Conservation (phyloP, 2,113 vertebrate species). For the Elgaria multicarinata region DNA sequence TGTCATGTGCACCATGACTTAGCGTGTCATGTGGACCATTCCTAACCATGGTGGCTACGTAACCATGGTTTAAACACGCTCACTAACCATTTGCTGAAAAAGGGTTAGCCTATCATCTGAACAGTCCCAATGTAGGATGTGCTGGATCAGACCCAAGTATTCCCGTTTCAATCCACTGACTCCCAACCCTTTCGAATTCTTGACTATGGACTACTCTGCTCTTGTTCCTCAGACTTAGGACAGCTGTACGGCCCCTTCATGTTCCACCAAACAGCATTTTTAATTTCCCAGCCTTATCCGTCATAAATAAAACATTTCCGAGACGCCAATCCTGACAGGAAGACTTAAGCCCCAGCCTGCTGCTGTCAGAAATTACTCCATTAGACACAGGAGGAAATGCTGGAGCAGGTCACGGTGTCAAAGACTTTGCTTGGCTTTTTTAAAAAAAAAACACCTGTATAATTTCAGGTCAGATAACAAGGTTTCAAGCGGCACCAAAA, state of each 20-base stretch:
- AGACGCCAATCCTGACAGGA: conserved; percentile 24
- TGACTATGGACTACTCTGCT: no score
- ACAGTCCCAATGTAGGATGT: no score
- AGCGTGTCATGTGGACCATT: no score
- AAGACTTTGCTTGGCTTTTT: not conserved
- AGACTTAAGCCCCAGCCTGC: not conserved
- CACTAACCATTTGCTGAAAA: no score
- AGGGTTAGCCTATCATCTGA: no score
- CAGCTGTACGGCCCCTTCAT: not conserved
- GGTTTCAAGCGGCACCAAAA: conserved; percentile 2
- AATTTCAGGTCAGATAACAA: conserved; percentile 25
- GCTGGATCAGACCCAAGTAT: not conserved
- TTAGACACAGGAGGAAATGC: conserved; percentile 14
- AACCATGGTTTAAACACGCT: no score
- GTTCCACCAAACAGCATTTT: not conserved
- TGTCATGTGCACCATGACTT: no score
- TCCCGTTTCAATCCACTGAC: not conserved
- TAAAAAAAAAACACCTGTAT: not conserved
- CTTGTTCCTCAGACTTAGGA: not conserved
- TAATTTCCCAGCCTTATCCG: conserved; percentile 32
- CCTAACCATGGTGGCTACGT: no score
- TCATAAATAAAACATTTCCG: conserved; percentile 42
- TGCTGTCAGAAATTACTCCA: conserved; percentile 31
- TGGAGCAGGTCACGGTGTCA: conserved; percentile 8
- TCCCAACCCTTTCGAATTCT: not conserved